These are phyloP conservation scores for Rhaphigaster nebulosa DNA, from an alignment of 2,888 invertebrate genomes.

Conservation along the genomic window DNA sequence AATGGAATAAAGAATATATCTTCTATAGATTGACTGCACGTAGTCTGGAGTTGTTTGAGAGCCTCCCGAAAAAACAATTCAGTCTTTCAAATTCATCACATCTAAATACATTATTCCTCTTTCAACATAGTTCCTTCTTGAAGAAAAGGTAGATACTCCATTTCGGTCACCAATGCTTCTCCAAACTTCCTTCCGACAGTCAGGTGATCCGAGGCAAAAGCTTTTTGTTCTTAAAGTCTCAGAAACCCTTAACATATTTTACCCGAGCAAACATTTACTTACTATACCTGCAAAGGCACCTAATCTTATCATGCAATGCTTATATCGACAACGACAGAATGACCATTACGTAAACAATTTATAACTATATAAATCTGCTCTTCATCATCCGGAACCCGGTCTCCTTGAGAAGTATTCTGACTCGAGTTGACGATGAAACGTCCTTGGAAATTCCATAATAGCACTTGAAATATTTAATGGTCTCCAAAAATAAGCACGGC, in stretches of 20 bases:
- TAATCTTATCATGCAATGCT: not conserved
- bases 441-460: not conserved
- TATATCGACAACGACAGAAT: not conserved
- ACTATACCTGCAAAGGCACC: not conserved
- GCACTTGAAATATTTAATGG: not conserved
- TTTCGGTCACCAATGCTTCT: no score
- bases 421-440: not conserved
- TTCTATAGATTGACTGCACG: no score
- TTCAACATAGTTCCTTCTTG: no score
- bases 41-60: no score
- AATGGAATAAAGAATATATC: no score
- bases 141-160: no score
- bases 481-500: not conserved
- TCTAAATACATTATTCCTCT: no score
- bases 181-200: no score
- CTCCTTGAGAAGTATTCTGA: not conserved
- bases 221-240: no score
- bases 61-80: no score
- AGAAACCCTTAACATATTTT: not conserved
- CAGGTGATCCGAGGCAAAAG: no score
- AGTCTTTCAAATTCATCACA: no score
- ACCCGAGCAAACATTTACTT: not conserved
- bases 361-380: not conserved
- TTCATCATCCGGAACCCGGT: not conserved
- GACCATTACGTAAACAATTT: not conserved